Evolutionary conservation across 2,113 vertebrate genomes (phyloP).

Genomic region (Bos taurus): ARS-UCD2.0 NC_037338.1:20242501-20243000

Average conservation of each 20-base stretch:
- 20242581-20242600: not conserved
- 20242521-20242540: not conserved
- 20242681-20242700: not conserved
- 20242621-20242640: not conserved
- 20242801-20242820: not conserved
- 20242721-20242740: not conserved
- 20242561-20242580: not conserved
- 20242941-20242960: not conserved
- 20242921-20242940: not conserved
- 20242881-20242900: not conserved
- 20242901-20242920: not conserved
- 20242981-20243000: not conserved
- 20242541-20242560: not conserved
- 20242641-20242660: not conserved
- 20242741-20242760: not conserved
- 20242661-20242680: not conserved
- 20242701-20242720: not conserved
- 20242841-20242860: not conserved
- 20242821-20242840: not conserved
- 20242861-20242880: not conserved
- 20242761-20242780: not conserved
- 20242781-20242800: not conserved
- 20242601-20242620: not conserved
- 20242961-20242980: not conserved
- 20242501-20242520: not conserved